Percentiles rank a stretch among this genome's conserved stretches.
phyloP scores from a whole-genome alignment of 2,888 invertebrate genomes.

The Lomographa bimaculata region DNA sequence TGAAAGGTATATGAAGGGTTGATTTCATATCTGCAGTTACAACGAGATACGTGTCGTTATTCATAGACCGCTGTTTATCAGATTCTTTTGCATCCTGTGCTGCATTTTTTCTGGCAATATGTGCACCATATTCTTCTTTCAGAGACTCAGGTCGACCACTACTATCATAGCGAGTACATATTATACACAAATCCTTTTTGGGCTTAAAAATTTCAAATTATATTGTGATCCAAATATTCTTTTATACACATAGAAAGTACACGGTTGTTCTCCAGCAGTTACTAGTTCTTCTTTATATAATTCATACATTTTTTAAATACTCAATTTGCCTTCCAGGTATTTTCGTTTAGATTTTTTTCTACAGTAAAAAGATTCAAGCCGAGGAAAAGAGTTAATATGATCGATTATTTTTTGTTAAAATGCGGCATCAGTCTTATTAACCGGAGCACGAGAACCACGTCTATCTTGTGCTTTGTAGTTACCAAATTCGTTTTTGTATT shows the following conservation, averaged over 20 bases:
- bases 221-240: not conserved
- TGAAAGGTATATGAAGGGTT: too few relatives aligned
- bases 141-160: not conserved
- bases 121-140: not conserved
- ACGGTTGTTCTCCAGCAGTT: not conserved
- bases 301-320: not conserved
- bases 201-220: not conserved
- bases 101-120: not conserved
- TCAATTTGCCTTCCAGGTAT: not conserved
- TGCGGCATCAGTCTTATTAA: too few relatives aligned
- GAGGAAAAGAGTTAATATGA: too few relatives aligned
- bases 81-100: not conserved
- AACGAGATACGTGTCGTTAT: not conserved
- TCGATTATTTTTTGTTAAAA: too few relatives aligned
- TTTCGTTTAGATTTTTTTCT: not conserved
- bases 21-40: not conserved
- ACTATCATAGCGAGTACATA: not conserved
- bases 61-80: not conserved
- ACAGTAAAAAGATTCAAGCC: too few relatives aligned
- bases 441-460: too few relatives aligned
- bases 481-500: too few relatives aligned
- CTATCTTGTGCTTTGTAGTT: too few relatives aligned
- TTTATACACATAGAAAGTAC: not conserved
- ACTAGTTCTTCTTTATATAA: not conserved
- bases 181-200: constrained; percentile 1